Base-by-base conservation (phyloP, 2,113 vertebrate species). In the Indicator maculatus region DNA sequence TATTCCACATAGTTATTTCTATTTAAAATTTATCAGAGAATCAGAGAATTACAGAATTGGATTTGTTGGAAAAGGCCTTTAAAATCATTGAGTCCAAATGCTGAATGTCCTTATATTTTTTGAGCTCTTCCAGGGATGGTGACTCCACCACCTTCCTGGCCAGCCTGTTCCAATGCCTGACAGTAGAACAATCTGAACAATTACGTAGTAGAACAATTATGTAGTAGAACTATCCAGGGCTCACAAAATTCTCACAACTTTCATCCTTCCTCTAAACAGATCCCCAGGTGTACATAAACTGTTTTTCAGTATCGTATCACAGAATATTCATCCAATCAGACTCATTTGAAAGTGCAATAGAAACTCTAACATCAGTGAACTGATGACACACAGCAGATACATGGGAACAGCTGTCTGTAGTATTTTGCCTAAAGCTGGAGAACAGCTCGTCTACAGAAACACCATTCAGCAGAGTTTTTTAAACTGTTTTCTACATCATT, bases 401-500 rank as follows among this genome's bases (percentile, higher is more conserved):
- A 73, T 65, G 45, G 76, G 91, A 91, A 36, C 74, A 96, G 92
- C 77, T 95, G 85, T 92, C 93, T 67, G 38, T 78, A 78, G 66
- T 94, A 86, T 33, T 93, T 95, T 91, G 82, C 88, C 67, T 89
- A 91, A 93, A 95, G 78, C 76, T 90, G 64, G 73, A 93, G 72
- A 93, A 70, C 39, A 95, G 80, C 64, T 31, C 21, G 61, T 85
- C 31, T 86, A 41, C 64, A 93, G 89, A 89, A 96, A 87, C 31
- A 55, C 73, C 82, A 93, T 88, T 94, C 77, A 73, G 17, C 90
- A 38, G 93, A 94, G 92, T 96, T 97, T 96, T 94, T 74, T 94
- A 11, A 50, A 74, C 21, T 85, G 88, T 97, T 96, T 97, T 96
- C 77, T 86, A 80, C 79, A 95, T 97, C 52, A 95, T 97, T 97